Evolutionary conservation across 2,113 vertebrate genomes (phyloP), one percentile per base, ranked within the genome.

Genomic region (Cranoglanis bouderius): DNA sequence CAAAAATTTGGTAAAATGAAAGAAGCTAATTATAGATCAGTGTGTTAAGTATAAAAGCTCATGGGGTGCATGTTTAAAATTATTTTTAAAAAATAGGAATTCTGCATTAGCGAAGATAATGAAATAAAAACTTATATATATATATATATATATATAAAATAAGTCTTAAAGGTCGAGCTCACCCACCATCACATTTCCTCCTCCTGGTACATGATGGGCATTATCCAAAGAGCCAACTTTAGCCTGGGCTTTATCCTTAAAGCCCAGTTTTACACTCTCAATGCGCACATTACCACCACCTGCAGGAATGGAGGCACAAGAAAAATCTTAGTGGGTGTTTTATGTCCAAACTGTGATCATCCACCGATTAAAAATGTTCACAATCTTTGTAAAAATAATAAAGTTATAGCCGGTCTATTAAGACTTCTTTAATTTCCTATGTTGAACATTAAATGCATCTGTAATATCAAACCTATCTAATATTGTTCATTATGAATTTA

Each of bases 211-310:
- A 0, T 99, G 98, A 89, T 98, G 97, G 90, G 98, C 96, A 88
- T 99, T 98, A 90, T 99, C 98, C 91, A 99, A 94, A n/a, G 98
- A 99, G 89, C 98, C 97, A 67, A 99, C 96, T 96, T 99, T 99
- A 92, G 98, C 96, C 88, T 99, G 98, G 93, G 98, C 98, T 93
- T 99, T 99, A 94, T 99, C 98, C 97, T 98, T 99, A 95, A 99
- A 99, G 95, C 97, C 98, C 95, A 99, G 95, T 94, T 98, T 99
- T 93, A 99, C 97, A 4, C 95, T 98, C 92, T 99, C 98, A 85
- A 99, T 99, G 93, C 97, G 98, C 92, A 99, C 96, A 91, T 98
- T 93, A 55, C 98, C 98, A 35, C 98, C 98, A 90, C 98, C 98
- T 99, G 82, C 3, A 88, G 84, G 84, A 82, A 55, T 3, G 43